Evolutionary conservation across 2,113 vertebrate species (phyloP), one percentile per base, ranked within the genome.

Genomic region (Herpailurus yagouaroundi): DNA sequence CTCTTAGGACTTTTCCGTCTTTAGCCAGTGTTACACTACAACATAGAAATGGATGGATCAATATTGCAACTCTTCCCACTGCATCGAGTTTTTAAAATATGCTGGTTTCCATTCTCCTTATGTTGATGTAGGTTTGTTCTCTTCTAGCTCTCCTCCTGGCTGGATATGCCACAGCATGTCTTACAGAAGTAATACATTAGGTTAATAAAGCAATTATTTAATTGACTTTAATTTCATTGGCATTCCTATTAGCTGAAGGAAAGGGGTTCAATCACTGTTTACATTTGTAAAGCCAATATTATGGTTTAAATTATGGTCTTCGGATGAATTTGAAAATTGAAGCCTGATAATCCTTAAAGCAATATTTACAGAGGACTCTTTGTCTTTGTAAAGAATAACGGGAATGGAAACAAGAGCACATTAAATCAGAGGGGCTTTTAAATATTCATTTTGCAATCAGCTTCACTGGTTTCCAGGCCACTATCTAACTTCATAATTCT

Each of bases 311-410:
- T 98, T 98, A 98, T 96, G 96, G 95, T 76, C 95, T 52, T 93
- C 89, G 69, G 83, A 97, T 95, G 68, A 98, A 97, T 98, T 98
- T 97, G 96, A 98, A 98, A 98, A 98, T 87, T 97, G 97, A 83
- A 98, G 77, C 89, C 92, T 97, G 73, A 93, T 97, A 97, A 97
- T 97, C 97, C 97, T 97, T 97, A 96, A 98, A 98, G 95, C 81
- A 98, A 97, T 98, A 98, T 98, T 98, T 98, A 94, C 95, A 97
- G 64, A 92, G 29, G 79, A 79, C 23, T 82, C 83, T 98, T 98
- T 98, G 86, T 94, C 82, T 97, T 98, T 89, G 45, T 86, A 86
- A 97, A 96, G 94, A 97, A 97, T 91, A 36, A 95, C 97, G 64
- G 31, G 60, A 95, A 79, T 94, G 23, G 81, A 95, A 97, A 97